Conservation (phyloP, 2,113 vertebrate species). For the Cephalophus harveyi region DNA sequence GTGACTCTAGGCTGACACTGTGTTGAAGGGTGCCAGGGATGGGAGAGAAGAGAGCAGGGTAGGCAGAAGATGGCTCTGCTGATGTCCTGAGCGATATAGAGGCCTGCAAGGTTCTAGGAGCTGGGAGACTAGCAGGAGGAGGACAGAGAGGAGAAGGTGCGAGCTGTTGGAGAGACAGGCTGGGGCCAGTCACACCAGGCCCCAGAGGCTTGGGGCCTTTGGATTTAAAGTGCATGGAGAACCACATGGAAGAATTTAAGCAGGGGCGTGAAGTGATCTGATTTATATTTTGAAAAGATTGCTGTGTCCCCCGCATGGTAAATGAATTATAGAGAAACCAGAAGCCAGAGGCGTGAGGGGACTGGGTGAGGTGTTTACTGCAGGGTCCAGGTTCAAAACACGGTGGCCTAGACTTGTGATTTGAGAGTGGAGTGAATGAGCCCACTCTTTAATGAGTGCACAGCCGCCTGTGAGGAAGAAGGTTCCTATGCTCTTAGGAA, state of each 20-base stretch:
- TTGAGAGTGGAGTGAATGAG: background rate
- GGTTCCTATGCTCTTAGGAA: background rate
- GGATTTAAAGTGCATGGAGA: background rate
- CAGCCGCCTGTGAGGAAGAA: background rate
- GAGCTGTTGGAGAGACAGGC: background rate
- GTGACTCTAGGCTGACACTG: background rate
- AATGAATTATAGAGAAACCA: background rate
- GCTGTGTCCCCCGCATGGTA: background rate
- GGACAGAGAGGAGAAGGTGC: background rate
- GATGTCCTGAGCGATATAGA: accelerated
- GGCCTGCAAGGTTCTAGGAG: background rate
- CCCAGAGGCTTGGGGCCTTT: background rate
- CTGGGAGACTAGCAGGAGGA: background rate
- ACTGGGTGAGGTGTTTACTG: background rate
- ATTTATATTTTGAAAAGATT: background rate
- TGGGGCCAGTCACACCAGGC: background rate
- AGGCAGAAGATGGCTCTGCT: background rate
- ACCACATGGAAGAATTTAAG: background rate
- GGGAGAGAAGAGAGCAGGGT: background rate
- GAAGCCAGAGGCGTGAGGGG: background rate
- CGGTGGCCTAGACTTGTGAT: background rate
- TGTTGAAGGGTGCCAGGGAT: background rate
- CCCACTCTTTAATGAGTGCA: background rate
- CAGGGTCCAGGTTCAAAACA: background rate
- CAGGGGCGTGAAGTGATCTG: background rate